Base-by-base conservation (phyloP, 2,113 vertebrate genomes). In the Channa maculata region DNA sequence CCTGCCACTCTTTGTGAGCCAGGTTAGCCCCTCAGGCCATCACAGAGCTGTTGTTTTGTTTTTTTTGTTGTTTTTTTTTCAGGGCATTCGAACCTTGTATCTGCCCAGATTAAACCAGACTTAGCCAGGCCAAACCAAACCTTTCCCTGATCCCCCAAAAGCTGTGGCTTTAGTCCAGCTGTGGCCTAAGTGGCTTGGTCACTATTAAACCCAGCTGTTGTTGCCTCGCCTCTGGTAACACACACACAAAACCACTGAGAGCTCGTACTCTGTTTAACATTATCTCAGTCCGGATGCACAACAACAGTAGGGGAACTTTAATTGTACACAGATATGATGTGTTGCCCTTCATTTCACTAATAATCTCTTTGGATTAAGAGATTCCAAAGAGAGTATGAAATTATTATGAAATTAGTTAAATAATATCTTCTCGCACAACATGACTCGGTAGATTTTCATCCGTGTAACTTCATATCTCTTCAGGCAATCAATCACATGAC, bases 191-290 rank as follows among this genome's bases (percentile, higher is more conserved):
- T 2, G 36, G 69, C 71, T 79, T 3, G 49, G 63, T 63, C 49
- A 67, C 62, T 77, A 89, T 92, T 71, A 83, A 82, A 87, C 49
- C 65, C 90, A 89, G 86, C 83, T 88, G 88, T 61, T 64, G 59
- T 44, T 68, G 48, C 60, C 51, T 77, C 46, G 55, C 65, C 57
- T 69, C 49, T 78, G 75, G 68, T 51, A 77, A 55, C 15, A 38
- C 36, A 37, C 77, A 39, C 6, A 50, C 60, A 59, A 53, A 73
- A 75, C 51, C 75, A 70, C n/a, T 10, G 5, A 66, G 63, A 36
- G 24, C 54, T 76, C 75, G 11, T 11, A 36, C 68, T 82, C 73
- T 80, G 59, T 85, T 83, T 72, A 83, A 87, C 77, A 68, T 83
- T 72, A 79, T 82, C 80, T 82, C 70, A 65, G 76, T 82, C 84